Percentiles rank a stretch among this genome's conserved stretches.
These are phyloP conservation scores for Halcyon malimbica DNA, from an alignment of 2,113 vertebrate genomes.

Conservation along the genomic window DNA sequence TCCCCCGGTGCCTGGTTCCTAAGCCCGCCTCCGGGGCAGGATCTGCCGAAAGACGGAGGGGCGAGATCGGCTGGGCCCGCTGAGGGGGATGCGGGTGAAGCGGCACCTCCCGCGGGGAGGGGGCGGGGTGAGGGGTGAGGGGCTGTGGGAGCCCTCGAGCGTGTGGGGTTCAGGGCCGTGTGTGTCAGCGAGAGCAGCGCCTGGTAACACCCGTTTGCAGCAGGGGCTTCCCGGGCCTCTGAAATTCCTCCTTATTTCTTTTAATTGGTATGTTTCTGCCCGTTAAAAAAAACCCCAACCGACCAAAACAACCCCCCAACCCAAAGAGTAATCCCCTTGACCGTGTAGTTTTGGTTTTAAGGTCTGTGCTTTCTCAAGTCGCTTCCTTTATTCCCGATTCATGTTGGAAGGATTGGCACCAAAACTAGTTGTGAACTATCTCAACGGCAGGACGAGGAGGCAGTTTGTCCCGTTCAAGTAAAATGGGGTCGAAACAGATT, in stretches of 20 bases:
- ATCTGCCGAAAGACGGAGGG: neutral
- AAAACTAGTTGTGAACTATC: rapidly evolving
- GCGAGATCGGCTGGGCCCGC: neutral
- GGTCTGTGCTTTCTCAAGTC: neutral
- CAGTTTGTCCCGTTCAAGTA: rapidly evolving
- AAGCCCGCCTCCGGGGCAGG: no score
- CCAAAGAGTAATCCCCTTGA: rapidly evolving
- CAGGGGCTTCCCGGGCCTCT: neutral
- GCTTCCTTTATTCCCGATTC: rapidly evolving
- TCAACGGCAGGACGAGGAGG: neutral
- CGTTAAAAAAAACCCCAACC: rapidly evolving
- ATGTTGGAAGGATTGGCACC: rapidly evolving
- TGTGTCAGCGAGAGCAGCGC: neutral
- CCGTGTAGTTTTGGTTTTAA: rapidly evolving
- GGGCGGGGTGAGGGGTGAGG: neutral
- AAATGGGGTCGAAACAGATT: constrained; percentile 87
- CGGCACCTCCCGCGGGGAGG: neutral
- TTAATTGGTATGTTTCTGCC: rapidly evolving
- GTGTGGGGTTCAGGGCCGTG: neutral
- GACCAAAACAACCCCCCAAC: neutral
- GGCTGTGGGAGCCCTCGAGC: neutral
- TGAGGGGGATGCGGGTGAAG: neutral
- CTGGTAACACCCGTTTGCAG: rapidly evolving
- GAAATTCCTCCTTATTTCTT: rapidly evolving
- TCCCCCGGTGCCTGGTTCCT: rapidly evolving